Evolutionary conservation across 2,113 vertebrate species (phyloP).

Genomic region (Puntigrus tetrazona): DNA sequence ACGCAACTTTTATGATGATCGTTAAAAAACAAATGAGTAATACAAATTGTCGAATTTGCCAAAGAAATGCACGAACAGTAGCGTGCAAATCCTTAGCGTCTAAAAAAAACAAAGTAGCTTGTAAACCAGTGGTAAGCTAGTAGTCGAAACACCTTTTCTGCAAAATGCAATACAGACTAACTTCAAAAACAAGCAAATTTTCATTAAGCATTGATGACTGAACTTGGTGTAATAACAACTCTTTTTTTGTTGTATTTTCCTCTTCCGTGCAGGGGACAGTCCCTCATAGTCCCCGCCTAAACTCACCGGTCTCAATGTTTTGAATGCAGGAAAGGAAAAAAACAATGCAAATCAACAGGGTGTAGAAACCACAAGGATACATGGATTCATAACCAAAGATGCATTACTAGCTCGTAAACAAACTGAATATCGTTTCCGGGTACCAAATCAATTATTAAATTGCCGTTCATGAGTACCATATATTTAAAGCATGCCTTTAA

Average conservation of each 20-base stretch:
- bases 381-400: neutral
- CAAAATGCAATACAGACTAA: neutral
- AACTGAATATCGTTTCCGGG: neutral
- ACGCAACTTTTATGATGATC: neutral
- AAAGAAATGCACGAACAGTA: neutral
- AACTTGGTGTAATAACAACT: constrained; percentile 23
- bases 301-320: constrained; percentile 40
- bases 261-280: constrained; percentile 51
- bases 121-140: neutral
- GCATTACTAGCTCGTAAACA: neutral
- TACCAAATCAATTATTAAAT: neutral
- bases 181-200: constrained; percentile 2
- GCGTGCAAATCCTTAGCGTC: neutral
- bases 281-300: constrained; percentile 25
- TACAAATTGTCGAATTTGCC: too few species aligned
- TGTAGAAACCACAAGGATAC: constrained; percentile 37
- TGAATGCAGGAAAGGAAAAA: constrained; percentile 46
- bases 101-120: neutral
- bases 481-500: neutral
- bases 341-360: constrained; percentile 55
- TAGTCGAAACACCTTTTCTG: neutral
- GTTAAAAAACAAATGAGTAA: neutral
- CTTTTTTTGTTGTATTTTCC: constrained; percentile 52
- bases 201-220: neutral
- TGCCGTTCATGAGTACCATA: neutral